Evolutionary conservation across 2,888 invertebrate species (phyloP).

Genomic region (Diadegma fenestrale): DNA sequence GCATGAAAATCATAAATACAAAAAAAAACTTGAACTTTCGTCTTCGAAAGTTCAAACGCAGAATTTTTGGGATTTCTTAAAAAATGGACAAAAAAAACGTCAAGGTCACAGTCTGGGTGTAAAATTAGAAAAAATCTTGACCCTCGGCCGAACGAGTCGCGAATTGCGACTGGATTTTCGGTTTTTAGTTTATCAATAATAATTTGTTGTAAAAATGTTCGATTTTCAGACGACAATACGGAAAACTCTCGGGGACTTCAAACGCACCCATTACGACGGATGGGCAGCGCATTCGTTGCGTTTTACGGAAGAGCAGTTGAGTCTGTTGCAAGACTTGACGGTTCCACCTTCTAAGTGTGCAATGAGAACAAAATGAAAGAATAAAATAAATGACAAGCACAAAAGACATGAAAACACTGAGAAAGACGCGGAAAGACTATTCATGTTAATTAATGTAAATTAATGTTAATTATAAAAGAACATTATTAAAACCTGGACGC

Average conservation of each 20-base stretch:
- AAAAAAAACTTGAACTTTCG: too few relatives aligned
- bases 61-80: too few relatives aligned
- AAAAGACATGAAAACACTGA: conserved; percentile 6
- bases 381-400: neutral
- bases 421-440: neutral
- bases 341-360: conserved; percentile 92
- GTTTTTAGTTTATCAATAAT: neutral
- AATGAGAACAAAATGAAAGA: conserved; percentile 25
- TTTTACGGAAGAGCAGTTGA: conserved; percentile 95
- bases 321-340: conserved; percentile 93
- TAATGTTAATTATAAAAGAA: neutral
- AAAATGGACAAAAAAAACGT: too few relatives aligned
- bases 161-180: too few relatives aligned
- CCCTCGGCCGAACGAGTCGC: too few relatives aligned
- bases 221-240: conserved; percentile 91
- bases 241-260: conserved; percentile 94
- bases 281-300: conserved; percentile 95
- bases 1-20: too few relatives aligned
- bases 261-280: conserved; percentile 96
- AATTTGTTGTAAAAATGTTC: conserved; percentile 31
- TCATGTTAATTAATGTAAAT: neutral
- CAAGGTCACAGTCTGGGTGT: too few relatives aligned
- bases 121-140: too few relatives aligned
- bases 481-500: neutral
- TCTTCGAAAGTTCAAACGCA: too few relatives aligned